A percentile compares a stretch with the other conserved stretches of the same genome.
Conservation (phyloP, 2,797 vertebrate species). For the Onychomys arenicola region DNA sequence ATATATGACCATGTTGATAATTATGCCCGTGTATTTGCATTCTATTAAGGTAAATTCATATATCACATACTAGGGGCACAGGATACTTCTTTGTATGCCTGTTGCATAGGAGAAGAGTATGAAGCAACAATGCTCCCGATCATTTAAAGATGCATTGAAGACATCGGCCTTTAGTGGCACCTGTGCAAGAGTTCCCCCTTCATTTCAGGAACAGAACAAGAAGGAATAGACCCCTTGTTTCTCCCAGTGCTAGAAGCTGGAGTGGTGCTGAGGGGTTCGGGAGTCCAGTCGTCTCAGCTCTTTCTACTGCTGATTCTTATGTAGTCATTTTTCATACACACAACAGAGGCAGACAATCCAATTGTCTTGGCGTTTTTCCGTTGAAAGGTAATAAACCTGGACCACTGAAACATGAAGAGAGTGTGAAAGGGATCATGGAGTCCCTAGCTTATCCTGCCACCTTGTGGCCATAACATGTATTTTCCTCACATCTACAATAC, state of each 20-base stretch:
- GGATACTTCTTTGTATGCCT: not conserved
- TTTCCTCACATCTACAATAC: not conserved
- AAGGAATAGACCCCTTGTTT: not conserved
- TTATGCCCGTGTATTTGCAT: not conserved
- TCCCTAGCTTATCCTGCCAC: conserved; percentile 84
- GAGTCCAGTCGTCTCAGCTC: not conserved
- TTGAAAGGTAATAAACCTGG: not conserved
- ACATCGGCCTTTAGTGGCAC: rapidly evolving
- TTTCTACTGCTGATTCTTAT: not conserved
- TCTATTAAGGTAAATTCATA: not conserved
- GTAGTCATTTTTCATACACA: not conserved
- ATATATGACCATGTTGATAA: not conserved
- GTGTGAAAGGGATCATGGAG: not conserved
- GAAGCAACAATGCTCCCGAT: rapidly evolving
- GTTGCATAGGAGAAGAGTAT: not conserved
- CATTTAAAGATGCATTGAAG: not conserved
- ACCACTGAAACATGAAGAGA: not conserved
- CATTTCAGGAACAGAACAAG: not conserved
- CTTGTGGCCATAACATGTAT: conserved; percentile 77
- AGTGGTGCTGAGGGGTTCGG: not conserved
- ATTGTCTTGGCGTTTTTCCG: not conserved
- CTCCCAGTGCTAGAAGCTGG: no score
- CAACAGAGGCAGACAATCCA: not conserved
- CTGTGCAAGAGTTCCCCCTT: not conserved
- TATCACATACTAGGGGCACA: not conserved